A percentile compares a stretch with the other conserved stretches of the same genome.
These are phyloP conservation scores for Nomada lathburiana DNA, from an alignment of 2,888 invertebrate genomes.

Conservation along the genomic window DNA sequence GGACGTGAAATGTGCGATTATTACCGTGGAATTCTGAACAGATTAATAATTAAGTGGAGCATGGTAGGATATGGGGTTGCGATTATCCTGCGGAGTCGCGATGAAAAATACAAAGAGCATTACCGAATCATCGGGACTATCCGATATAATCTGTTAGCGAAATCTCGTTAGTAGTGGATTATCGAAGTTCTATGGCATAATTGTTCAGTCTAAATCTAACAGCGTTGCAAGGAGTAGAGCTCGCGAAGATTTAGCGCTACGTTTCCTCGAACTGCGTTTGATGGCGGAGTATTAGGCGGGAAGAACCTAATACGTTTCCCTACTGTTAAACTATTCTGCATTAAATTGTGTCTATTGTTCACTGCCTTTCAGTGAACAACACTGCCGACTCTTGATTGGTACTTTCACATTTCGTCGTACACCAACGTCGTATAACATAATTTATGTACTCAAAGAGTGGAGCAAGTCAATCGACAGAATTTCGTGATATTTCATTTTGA, in stretches of 20 bases:
- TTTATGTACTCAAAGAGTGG: no score
- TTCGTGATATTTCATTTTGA: no score
- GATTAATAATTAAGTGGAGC: not conserved
- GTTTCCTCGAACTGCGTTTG: not conserved
- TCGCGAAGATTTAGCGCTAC: constrained; percentile 13
- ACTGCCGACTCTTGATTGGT: not conserved
- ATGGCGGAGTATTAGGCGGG: constrained; percentile 1
- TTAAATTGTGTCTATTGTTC: not conserved
- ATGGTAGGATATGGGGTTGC: not conserved
- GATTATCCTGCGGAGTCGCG: not conserved
- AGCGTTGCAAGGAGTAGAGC: not conserved
- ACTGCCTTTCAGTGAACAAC: no score
- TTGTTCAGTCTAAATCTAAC: constrained; percentile 38
- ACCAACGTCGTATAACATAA: no score
- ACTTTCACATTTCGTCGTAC: no score
- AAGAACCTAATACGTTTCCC: not conserved
- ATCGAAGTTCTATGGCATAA: constrained; percentile 24
- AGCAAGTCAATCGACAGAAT: no score
- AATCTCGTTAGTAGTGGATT: constrained; percentile 40
- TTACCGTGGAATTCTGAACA: not conserved
- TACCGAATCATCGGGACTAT: constrained; percentile 22
- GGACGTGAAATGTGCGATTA: no score
- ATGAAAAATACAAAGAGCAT: constrained; percentile 16
- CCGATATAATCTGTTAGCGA: constrained; percentile 32
- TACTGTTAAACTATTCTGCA: not conserved